Percentiles rank a stretch among this genome's conserved stretches.
These are phyloP conservation scores for Oceanites oceanicus DNA, from an alignment of 2,113 vertebrate species.

Conservation along the genomic window DNA sequence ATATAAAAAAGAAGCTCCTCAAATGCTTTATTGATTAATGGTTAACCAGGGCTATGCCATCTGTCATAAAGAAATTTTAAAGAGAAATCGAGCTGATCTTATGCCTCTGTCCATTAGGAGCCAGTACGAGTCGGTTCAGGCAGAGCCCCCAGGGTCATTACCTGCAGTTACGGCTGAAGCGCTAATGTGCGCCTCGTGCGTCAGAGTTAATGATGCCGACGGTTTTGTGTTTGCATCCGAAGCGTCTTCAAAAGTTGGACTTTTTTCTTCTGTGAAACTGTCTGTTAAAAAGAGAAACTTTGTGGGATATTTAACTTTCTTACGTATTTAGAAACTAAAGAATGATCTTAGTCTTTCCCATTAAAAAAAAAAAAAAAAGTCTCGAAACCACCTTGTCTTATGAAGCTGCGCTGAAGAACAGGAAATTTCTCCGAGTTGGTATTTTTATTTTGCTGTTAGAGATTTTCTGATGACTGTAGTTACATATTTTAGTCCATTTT, in stretches of 20 bases:
- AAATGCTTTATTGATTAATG: conserved; percentile 15
- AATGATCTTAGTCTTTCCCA: neutral
- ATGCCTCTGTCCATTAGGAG: neutral
- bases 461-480: neutral
- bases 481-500: neutral
- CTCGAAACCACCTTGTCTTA: neutral
- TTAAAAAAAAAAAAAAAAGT: neutral
- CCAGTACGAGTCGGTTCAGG: neutral
- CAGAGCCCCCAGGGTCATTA: neutral
- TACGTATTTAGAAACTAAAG: neutral
- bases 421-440: neutral
- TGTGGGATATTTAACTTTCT: neutral
- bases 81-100: conserved; percentile 19
- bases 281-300: neutral
- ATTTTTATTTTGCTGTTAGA: neutral
- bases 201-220: conserved; percentile 6
- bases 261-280: neutral
- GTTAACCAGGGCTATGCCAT: neutral
- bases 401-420: neutral
- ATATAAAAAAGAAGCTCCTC: neutral
- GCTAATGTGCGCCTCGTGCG: neutral
- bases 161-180: neutral
- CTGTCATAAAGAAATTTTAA: conserved; percentile 12
- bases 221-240: neutral
- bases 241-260: neutral